phyloP scores from a whole-genome alignment of 1,140 invertebrate genomes.

The Camponotus pennsylvanicus region DNA sequence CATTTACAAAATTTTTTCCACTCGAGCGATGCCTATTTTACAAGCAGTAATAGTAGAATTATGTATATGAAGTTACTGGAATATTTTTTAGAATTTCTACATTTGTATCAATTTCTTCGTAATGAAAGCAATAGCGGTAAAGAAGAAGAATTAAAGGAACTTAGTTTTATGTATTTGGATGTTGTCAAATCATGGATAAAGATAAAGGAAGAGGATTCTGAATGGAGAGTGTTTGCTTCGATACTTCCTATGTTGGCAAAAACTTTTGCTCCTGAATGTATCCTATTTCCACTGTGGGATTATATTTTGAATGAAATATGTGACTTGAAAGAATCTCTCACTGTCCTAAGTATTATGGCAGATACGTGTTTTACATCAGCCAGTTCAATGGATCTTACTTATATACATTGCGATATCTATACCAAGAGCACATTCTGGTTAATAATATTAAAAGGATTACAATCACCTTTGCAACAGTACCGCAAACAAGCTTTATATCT shows the following conservation, averaged over 20 bases:
- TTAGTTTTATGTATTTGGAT: constrained; percentile 54
- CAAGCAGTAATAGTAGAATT: constrained; percentile 31
- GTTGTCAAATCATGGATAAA: constrained; percentile 70
- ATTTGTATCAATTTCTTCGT: constrained; percentile 44
- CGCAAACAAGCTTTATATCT: constrained; percentile 82
- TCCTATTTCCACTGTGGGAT: constrained; percentile 63
- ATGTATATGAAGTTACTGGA: constrained; percentile 73
- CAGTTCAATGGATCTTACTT: constrained; percentile 16
- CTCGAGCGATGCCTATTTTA: constrained; percentile 11
- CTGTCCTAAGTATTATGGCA: constrained; percentile 67
- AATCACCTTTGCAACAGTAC: constrained; percentile 66
- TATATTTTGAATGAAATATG: constrained; percentile 41
- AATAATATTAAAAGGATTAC: constrained; percentile 69
- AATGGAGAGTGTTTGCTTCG: constrained; percentile 72
- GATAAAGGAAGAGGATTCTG: constrained; percentile 54
- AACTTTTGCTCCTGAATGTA: constrained; percentile 51
- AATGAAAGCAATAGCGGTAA: background rate
- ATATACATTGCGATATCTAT: constrained; percentile 59
- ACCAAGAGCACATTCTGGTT: constrained; percentile 72
- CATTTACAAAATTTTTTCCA: constrained; percentile 68
- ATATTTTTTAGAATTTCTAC: constrained; percentile 70
- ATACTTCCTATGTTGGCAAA: constrained; percentile 73
- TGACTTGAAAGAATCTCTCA: constrained; percentile 65
- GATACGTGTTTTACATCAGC: constrained; percentile 67
- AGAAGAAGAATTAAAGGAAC: constrained; percentile 15